Percentiles rank a stretch among this genome's conserved stretches.
phyloP scores from a whole-genome alignment of 2,888 invertebrate genomes.

The Leptopilina syphax region DNA sequence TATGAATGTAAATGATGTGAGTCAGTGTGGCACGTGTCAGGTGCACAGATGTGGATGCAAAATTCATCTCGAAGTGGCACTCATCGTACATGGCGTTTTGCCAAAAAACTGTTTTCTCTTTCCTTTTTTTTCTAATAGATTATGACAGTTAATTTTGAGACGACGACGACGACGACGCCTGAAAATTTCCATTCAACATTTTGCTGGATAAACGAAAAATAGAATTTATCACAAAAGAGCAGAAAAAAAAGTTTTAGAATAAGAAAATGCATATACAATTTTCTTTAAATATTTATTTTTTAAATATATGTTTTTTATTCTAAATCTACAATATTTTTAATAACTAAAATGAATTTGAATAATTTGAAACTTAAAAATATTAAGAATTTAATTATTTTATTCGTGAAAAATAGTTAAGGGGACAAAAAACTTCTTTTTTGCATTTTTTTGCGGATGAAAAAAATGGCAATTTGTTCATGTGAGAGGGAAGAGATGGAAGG shows the following conservation, averaged over 20 bases:
- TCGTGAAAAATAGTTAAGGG: no score
- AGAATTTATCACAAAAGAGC: background rate
- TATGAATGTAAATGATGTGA: constrained; percentile 22
- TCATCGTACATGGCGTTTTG: constrained; percentile 15
- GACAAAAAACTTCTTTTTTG: no score
- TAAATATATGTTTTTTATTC: no score
- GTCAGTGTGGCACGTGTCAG: constrained; percentile 24
- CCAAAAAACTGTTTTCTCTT: constrained; percentile 9
- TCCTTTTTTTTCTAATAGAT: background rate
- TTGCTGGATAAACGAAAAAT: background rate
- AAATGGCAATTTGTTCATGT: background rate
- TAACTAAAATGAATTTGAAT: no score
- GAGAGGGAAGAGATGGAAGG: background rate
- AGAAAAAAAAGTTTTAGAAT: background rate
- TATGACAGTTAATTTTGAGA: constrained; percentile 7
- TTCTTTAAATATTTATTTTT: background rate
- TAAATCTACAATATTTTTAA: no score
- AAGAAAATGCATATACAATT: no score
- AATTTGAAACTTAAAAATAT: no score
- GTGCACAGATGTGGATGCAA: constrained; percentile 1
- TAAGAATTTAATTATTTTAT: no score
- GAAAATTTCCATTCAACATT: constrained; percentile 16
- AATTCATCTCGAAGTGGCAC: constrained; percentile 30
- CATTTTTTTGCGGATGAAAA: background rate
- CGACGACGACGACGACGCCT: background rate